Evolutionary conservation across 2,888 invertebrate genomes (phyloP).

Genomic region (Urechis unicinctus): DNA sequence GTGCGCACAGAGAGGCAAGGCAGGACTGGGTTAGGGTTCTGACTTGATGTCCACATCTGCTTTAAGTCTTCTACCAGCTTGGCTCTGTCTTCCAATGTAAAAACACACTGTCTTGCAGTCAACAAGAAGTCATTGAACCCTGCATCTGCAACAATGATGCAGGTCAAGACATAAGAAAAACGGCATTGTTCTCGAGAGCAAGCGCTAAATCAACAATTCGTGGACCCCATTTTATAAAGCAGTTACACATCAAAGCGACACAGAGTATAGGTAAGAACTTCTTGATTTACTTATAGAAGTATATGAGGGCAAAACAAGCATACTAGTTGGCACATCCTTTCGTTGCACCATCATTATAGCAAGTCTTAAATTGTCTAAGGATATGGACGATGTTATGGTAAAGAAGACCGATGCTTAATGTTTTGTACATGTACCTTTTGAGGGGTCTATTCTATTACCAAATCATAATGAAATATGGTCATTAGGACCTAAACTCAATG

Average conservation of each 20-base stretch:
- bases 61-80: constrained; percentile 5
- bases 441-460: too few relatives aligned
- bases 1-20: constrained; percentile 23
- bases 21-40: constrained; percentile 17
- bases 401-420: background rate
- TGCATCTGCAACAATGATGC: constrained; percentile 15
- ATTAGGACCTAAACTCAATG: too few relatives aligned
- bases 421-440: background rate
- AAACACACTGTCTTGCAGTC: constrained; percentile 9
- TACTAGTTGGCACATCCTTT: too few relatives aligned
- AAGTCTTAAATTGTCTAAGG: background rate
- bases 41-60: constrained; percentile 11
- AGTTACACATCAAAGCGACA: too few relatives aligned
- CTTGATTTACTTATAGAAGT: too few relatives aligned
- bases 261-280: too few relatives aligned
- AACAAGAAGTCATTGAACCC: constrained; percentile 13
- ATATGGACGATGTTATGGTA: background rate
- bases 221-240: too few relatives aligned
- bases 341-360: too few relatives aligned
- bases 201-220: too few relatives aligned
- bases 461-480: too few relatives aligned
- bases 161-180: background rate
- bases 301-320: too few relatives aligned
- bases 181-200: too few relatives aligned
- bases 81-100: background rate